Evolutionary conservation across 2,113 vertebrate species (phyloP).

Genomic region (Periophthalmodon schlosseri): DNA sequence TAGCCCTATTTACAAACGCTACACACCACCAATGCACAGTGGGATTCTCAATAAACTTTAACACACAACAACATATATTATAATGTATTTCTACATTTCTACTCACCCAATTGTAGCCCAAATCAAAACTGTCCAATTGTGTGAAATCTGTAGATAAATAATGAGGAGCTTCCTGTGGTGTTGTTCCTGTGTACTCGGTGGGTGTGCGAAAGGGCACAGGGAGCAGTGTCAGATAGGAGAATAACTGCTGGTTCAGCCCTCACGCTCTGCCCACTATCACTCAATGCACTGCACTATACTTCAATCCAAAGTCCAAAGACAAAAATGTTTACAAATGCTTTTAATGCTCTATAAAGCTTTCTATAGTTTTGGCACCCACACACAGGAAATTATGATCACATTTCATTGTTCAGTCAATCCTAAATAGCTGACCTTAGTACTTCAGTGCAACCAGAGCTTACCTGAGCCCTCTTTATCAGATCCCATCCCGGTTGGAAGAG

Average conservation of each 20-base stretch:
- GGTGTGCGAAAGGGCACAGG: conserved; percentile 46
- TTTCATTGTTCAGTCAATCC: conserved; percentile 37
- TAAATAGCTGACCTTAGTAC: conserved; percentile 70
- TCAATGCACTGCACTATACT: conserved; percentile 37
- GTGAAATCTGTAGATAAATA: conserved; percentile 12
- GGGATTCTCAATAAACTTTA: neutral
- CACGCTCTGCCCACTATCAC: conserved; percentile 44
- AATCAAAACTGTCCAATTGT: conserved; percentile 18
- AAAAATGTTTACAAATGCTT: conserved; percentile 24
- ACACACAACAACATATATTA: neutral
- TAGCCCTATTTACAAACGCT: neutral
- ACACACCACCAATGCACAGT: neutral
- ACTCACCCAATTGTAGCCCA: conserved; percentile 34
- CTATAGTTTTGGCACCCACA: conserved; percentile 40
- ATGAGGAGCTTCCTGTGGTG: conserved; percentile 6
- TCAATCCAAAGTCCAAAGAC: conserved; percentile 3
- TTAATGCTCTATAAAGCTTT: conserved; percentile 8
- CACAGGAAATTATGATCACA: conserved; percentile 43
- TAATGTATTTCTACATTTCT: conserved; percentile 49
- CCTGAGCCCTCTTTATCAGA: conserved; percentile 55
- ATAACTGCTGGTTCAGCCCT: conserved; percentile 72
- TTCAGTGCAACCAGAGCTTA: conserved; percentile 70
- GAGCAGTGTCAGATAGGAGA: conserved; percentile 54
- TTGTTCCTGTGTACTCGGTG: conserved; percentile 27
- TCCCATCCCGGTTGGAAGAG: conserved; percentile 41